Base-by-base conservation (phyloP, 2,113 vertebrate genomes). In the Chionodraco myersi region DNA sequence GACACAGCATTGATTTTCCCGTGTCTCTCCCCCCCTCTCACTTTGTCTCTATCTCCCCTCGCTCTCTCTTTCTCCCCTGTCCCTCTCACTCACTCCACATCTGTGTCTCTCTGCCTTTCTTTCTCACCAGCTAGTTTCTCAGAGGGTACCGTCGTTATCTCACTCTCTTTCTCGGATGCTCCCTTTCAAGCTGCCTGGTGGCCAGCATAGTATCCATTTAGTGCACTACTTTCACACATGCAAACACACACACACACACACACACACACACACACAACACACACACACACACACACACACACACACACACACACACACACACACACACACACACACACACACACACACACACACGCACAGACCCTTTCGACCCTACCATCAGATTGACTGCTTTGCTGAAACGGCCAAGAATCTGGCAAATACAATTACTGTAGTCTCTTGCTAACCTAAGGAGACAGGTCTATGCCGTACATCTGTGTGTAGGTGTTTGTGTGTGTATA, bases 1-100 rank as follows among this genome's bases (percentile, higher is more conserved):
- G 89, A 93, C 89, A 78, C 80, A 64, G 74, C 91, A 93, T 92
- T 82, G 92, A 93, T 92, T 92, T 92, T 91, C 83, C 83, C 80
- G 47, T 80, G 72, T 84, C 85, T 91, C 80, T 79, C 82, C 64
- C 72, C 48, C 70, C 36, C 70, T 63, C 60, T 77, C 56, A 61
- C 75, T 82, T 53, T 80, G 49, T 72, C 69, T 67, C 48, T 76
- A 48, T 60, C n/a, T 1, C 52, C 56, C 72, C 72, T 61, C 60
- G 4, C 45, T 53, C 44, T 66, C 61, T 13, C 60, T 72, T 21
- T 15, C 57, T 15, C 21, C 14, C 12, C 45, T 49, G 7, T 67
- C 67, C 77, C 53, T 41, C 61, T 74, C 69, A 6, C 60, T 68
- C 45, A 26, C 58, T 61, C 49, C 56, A 36, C 21, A 12, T 71